These are phyloP conservation scores for Drosophila eohydei DNA, from an alignment of 2,888 invertebrate species.

Conservation along the genomic window DNA sequence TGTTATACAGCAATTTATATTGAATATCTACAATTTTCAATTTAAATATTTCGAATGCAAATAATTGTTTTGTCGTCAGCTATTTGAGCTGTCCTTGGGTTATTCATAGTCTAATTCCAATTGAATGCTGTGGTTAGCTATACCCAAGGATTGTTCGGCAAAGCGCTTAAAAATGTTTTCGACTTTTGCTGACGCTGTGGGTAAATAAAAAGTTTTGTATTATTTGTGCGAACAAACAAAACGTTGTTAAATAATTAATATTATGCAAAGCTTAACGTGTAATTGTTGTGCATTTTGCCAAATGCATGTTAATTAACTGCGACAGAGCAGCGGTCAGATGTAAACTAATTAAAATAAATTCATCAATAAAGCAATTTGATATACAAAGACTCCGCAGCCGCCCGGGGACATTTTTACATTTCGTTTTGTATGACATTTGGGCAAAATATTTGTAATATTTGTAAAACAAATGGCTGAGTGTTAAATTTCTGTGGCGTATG, in stretches of 20 bases:
- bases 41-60: no score
- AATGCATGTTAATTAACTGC: slow-evolving; percentile 69
- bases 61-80: no score
- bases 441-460: slow-evolving; percentile 12
- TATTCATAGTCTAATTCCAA: not conserved
- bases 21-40: no score
- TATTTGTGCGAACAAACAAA: slow-evolving; percentile 31
- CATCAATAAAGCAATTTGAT: slow-evolving; percentile 65
- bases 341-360: slow-evolving; percentile 74
- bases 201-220: slow-evolving; percentile 26
- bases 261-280: slow-evolving; percentile 26
- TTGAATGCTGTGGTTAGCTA: not conserved
- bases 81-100: not conserved
- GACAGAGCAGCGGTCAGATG: slow-evolving; percentile 49
- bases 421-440: slow-evolving; percentile 4
- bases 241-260: slow-evolving; percentile 60
- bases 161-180: slow-evolving; percentile 43
- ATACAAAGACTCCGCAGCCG: slow-evolving; percentile 46
- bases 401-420: slow-evolving; percentile 16
- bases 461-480: not conserved
- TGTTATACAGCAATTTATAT: no score
- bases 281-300: slow-evolving; percentile 39
- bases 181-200: slow-evolving; percentile 48
- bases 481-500: slow-evolving; percentile 31
- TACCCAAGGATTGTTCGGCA: slow-evolving; percentile 2